phyloP scores from a whole-genome alignment of 1,140 invertebrate genomes.

The Euwallacea fornicatus region DNA sequence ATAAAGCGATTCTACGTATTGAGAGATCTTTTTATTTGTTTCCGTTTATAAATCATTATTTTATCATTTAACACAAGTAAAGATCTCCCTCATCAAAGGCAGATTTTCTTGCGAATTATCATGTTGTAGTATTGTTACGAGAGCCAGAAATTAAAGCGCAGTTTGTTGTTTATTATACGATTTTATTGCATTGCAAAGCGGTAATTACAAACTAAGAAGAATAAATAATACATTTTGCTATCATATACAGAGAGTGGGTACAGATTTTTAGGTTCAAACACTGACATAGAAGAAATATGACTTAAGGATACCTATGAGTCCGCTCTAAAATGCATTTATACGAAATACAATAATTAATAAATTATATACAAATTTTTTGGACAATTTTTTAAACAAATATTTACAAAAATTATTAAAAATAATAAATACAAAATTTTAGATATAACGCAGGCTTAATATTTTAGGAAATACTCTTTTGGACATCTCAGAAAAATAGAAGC shows the following conservation, averaged over 20 bases:
- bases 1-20: too few species aligned
- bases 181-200: conserved; percentile 39
- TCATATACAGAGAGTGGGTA: conserved; percentile 34
- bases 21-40: too few species aligned
- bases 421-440: conserved; percentile 7
- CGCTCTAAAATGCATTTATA: conserved; percentile 23
- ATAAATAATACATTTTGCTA: conserved; percentile 41
- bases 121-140: too few species aligned
- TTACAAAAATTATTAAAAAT: conserved; percentile 7
- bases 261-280: conserved; percentile 25
- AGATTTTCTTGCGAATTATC: too few species aligned
- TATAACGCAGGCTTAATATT: conserved; percentile 1
- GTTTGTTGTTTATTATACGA: conserved; percentile 26
- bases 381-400: conserved; percentile 26
- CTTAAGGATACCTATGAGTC: conserved; percentile 9
- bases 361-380: conserved; percentile 27
- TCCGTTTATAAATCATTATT: too few species aligned
- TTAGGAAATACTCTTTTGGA: conserved; percentile 24
- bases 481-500: not conserved
- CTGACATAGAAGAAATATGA: conserved; percentile 30
- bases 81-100: too few species aligned
- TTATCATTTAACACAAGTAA: too few species aligned
- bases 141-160: too few species aligned
- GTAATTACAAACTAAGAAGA: conserved; percentile 38
- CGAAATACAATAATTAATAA: conserved; percentile 12